A percentile compares a stretch with the other conserved stretches of the same genome.
phyloP scores from a whole-genome alignment of 2,797 vertebrate genomes.

The Lacerta viridis region DNA sequence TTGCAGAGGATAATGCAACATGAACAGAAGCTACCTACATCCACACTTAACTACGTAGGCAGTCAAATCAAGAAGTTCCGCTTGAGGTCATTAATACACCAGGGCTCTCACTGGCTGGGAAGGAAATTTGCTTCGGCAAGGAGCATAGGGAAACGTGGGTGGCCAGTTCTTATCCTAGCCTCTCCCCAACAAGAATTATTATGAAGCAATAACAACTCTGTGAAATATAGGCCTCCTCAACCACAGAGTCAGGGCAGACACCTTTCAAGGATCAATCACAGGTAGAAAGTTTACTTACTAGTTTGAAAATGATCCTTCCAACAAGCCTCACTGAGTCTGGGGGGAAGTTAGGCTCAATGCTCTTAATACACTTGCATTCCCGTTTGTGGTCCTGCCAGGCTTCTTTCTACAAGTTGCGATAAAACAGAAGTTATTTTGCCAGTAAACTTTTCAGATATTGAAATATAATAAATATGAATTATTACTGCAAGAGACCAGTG shows the following conservation, averaged over 20 bases:
- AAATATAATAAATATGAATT: background rate
- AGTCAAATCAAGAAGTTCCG: background rate
- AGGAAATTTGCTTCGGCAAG: background rate
- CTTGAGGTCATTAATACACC: background rate
- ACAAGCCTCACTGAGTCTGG: constrained; percentile 93
- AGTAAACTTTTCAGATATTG: background rate
- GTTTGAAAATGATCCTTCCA: constrained; percentile 88
- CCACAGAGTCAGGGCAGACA: constrained; percentile 14
- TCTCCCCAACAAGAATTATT: background rate
- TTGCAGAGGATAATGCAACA: background rate
- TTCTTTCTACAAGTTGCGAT: constrained; percentile 81
- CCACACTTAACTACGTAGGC: background rate
- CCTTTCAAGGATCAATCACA: constrained; percentile 21
- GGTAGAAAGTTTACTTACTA: constrained; percentile 81
- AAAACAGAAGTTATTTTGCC: constrained; percentile 15
- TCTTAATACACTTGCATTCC: constrained; percentile 91
- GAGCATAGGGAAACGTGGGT: background rate
- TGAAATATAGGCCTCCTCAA: background rate
- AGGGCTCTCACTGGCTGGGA: background rate
- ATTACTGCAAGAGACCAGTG: background rate
- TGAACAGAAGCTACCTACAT: too few relatives aligned
- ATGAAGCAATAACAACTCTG: too few relatives aligned
- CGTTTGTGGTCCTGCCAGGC: constrained; percentile 91
- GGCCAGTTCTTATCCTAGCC: background rate
- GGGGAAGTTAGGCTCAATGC: constrained; percentile 86